A percentile compares a stretch with the other conserved stretches of the same genome.
These are phyloP conservation scores for Apodemia hepburni DNA, from an alignment of 2,888 invertebrate genomes.

Conservation along the genomic window DNA sequence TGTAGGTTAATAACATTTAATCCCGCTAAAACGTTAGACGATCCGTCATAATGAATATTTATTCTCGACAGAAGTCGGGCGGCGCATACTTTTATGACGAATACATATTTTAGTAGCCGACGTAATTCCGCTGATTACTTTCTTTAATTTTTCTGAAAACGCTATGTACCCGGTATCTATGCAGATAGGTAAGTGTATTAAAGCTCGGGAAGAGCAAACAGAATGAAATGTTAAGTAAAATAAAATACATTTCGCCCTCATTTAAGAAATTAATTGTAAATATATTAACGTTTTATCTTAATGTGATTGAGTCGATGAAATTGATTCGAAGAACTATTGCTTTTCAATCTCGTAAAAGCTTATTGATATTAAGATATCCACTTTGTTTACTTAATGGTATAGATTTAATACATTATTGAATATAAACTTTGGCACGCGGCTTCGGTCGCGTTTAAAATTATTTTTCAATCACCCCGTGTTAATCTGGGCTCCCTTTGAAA, in stretches of 20 bases:
- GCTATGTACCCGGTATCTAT: conserved; percentile 35
- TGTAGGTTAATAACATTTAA: conserved; percentile 71
- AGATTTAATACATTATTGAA: too few relatives aligned
- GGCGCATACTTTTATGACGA: conserved; percentile 76
- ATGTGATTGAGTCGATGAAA: conserved; percentile 13
- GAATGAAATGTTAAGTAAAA: conserved; percentile 52
- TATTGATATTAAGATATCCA: not conserved
- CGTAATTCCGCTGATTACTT: conserved; percentile 78
- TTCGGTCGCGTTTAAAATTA: too few relatives aligned
- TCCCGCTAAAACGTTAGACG: conserved; percentile 75
- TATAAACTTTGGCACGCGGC: too few relatives aligned
- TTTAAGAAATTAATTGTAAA: conserved; percentile 32
- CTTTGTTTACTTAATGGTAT: too few relatives aligned
- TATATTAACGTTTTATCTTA: conserved; percentile 19
- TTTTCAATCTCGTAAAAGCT: not conserved
- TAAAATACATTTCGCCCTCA: conserved; percentile 34
- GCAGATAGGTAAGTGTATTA: conserved; percentile 57
- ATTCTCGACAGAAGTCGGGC: conserved; percentile 63
- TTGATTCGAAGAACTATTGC: conserved; percentile 2
- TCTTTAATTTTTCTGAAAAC: conserved; percentile 76
- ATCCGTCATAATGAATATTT: conserved; percentile 78
- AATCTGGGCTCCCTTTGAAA: too few relatives aligned
- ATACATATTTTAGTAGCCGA: conserved; percentile 78
- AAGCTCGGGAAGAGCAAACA: conserved; percentile 60
- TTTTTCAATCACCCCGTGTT: too few relatives aligned